These are phyloP conservation scores for Labeo catla DNA, from an alignment of 2,113 vertebrate species.

Conservation along the genomic window DNA sequence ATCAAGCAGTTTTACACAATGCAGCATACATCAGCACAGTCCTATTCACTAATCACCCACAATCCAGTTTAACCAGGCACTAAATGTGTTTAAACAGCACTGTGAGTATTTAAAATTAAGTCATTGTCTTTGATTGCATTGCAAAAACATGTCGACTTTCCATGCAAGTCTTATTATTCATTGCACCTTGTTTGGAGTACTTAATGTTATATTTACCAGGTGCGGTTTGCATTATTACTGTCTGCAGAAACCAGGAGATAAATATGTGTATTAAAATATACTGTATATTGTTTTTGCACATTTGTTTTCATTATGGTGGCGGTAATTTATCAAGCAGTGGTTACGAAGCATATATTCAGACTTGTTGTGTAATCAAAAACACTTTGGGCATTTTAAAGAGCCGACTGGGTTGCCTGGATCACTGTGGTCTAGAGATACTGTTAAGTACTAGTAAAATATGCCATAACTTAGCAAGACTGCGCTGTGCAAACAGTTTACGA, in stretches of 20 bases:
- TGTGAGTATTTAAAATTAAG: background rate
- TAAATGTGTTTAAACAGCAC: background rate
- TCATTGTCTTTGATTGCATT: background rate
- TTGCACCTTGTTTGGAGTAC: background rate
- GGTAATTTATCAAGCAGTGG: background rate
- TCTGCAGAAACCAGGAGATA: background rate
- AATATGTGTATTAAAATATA: background rate
- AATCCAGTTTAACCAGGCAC: background rate
- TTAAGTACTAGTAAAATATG: background rate
- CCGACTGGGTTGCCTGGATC: background rate
- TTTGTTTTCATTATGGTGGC: background rate
- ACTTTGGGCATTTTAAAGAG: background rate
- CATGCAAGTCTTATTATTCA: background rate
- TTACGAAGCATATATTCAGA: background rate
- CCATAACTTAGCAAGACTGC: background rate
- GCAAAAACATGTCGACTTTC: slow-evolving; percentile 2
- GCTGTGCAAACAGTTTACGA: background rate
- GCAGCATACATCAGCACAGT: background rate
- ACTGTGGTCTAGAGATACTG: background rate
- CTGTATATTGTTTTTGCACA: background rate
- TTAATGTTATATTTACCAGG: background rate
- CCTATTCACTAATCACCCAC: background rate
- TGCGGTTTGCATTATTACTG: background rate
- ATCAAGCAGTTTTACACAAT: background rate
- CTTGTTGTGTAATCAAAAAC: background rate